Conservation (phyloP, 1,140 invertebrate species). For the Drosophila pachea region DNA sequence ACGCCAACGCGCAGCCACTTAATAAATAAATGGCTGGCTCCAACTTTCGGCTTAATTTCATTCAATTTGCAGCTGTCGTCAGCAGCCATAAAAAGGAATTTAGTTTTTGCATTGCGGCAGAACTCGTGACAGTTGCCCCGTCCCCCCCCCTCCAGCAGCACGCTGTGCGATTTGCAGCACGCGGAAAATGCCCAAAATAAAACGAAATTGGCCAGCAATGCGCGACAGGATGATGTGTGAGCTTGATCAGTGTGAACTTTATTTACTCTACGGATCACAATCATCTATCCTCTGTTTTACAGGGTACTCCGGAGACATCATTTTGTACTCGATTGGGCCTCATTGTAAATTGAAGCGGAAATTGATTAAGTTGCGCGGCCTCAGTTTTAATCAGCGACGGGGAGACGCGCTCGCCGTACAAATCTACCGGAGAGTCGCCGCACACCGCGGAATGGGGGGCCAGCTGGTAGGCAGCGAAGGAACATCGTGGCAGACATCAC, state of each 20-base stretch:
- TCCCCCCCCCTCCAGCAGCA: background rate
- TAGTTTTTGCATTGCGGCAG: slow-evolving; percentile 66
- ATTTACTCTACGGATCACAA: background rate
- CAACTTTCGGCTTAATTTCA: slow-evolving; percentile 66
- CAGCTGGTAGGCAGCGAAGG: background rate
- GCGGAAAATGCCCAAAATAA: slow-evolving; percentile 30
- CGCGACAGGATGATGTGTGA: background rate
- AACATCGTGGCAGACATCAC: slow-evolving; percentile 23
- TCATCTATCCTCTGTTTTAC: background rate
- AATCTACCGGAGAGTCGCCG: slow-evolving; percentile 48
- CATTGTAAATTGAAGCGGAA: slow-evolving; percentile 51
- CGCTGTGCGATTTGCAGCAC: slow-evolving; percentile 21
- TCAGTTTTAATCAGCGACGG: slow-evolving; percentile 58
- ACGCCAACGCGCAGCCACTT: slow-evolving; percentile 48
- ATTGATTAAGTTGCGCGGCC: slow-evolving; percentile 65
- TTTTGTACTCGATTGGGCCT: slow-evolving; percentile 3
- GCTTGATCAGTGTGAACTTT: background rate
- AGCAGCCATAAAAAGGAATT: slow-evolving; percentile 73
- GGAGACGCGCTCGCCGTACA: slow-evolving; percentile 49
- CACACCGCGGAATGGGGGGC: background rate
- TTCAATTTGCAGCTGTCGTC: slow-evolving; percentile 75
- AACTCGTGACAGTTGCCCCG: slow-evolving; percentile 25
- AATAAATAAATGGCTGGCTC: slow-evolving; percentile 70
- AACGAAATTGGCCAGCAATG: background rate
- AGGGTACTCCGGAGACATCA: background rate